Conservation (phyloP, 1,140 invertebrate genomes). For the Lineus longissimus region DNA sequence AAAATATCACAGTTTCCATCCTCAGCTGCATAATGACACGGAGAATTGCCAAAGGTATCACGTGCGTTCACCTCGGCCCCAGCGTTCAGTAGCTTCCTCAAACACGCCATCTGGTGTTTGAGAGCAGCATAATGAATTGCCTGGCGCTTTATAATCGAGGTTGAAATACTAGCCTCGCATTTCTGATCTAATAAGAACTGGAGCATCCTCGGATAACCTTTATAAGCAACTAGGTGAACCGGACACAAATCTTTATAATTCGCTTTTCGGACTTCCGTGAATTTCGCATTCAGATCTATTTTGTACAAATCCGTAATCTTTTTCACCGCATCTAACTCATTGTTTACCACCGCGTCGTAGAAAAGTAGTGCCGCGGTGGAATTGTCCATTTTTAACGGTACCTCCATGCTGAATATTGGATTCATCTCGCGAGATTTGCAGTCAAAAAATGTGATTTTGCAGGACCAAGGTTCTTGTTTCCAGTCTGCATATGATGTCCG, state of each 20-base stretch:
- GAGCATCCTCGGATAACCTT: conserved; percentile 51
- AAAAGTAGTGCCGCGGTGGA: conserved; percentile 48
- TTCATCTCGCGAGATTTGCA: no score
- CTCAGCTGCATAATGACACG: conserved; percentile 52
- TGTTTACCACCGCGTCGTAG: conserved; percentile 53
- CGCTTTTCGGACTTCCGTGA: conserved; percentile 50
- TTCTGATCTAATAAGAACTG: conserved; percentile 52
- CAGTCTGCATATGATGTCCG: no score
- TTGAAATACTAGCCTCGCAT: conserved; percentile 50
- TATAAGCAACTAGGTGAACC: conserved; percentile 48
- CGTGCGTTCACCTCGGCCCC: conserved; percentile 48
- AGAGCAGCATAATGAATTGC: conserved; percentile 51
- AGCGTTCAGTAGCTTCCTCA: conserved; percentile 45
- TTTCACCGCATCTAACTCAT: conserved; percentile 46
- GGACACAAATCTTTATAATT: conserved; percentile 51
- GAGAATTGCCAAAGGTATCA: conserved; percentile 52
- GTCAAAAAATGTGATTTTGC: no score
- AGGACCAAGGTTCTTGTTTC: no score
- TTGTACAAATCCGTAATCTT: conserved; percentile 48
- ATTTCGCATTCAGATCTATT: conserved; percentile 51
- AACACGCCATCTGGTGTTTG: conserved; percentile 49
- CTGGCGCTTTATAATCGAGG: conserved; percentile 43
- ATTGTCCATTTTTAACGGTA: background rate
- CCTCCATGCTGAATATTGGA: no score
- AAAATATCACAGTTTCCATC: conserved; percentile 51